These are phyloP conservation scores for Pelagia noctiluca DNA, from an alignment of 30 jellyfish, hydroid and myxozoan genomes.

Conservation along the genomic window DNA sequence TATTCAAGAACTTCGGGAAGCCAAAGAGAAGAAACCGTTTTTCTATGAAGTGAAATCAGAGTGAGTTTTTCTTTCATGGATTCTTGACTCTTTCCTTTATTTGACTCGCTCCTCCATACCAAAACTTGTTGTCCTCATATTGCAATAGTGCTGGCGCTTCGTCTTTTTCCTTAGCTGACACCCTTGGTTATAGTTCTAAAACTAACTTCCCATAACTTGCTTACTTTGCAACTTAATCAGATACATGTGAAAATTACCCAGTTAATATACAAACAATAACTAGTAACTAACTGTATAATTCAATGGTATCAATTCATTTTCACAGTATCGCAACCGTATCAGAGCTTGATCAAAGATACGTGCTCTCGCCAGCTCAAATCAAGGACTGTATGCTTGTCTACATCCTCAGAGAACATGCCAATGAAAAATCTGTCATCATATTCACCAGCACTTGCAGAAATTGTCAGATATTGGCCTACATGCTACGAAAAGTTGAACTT, in stretches of 20 bases:
- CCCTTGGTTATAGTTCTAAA: too few relatives aligned
- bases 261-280: too few relatives aligned
- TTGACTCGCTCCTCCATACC: too few relatives aligned
- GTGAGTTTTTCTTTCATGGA: too few relatives aligned
- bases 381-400: slow-evolving; percentile 91
- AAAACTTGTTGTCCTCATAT: too few relatives aligned
- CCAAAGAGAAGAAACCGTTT: slow-evolving; percentile 58
- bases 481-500: slow-evolving; percentile 74
- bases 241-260: too few relatives aligned
- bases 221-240: too few relatives aligned
- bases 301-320: not conserved
- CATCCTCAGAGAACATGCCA: slow-evolving; percentile 73
- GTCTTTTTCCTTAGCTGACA: too few relatives aligned
- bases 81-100: too few relatives aligned
- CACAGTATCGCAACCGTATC: slow-evolving; percentile 86
- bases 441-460: slow-evolving; percentile 94
- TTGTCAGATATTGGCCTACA: slow-evolving; percentile 81
- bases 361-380: slow-evolving; percentile 80
- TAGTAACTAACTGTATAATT: not conserved
- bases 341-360: slow-evolving; percentile 82
- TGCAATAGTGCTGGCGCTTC: too few relatives aligned
- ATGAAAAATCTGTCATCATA: slow-evolving; percentile 79
- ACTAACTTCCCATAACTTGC: too few relatives aligned
- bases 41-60: slow-evolving; percentile 81
- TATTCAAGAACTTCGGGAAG: slow-evolving; percentile 48